These are phyloP conservation scores for Tetragnatha versicolor DNA, from an alignment of 1,140 invertebrate genomes.

Conservation along the genomic window DNA sequence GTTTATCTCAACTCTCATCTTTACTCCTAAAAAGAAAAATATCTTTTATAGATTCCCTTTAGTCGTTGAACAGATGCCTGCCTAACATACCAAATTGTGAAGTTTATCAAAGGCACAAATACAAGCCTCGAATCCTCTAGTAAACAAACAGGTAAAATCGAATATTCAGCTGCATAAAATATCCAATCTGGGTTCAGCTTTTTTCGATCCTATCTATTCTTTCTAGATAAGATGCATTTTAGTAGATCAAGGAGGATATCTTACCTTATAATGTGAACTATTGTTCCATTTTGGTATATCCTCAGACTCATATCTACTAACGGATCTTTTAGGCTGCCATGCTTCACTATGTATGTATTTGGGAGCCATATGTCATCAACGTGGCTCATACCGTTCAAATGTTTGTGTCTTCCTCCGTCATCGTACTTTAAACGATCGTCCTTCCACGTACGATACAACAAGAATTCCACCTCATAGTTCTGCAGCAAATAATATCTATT, in stretches of 20 bases:
- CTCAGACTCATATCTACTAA: conserved; percentile 86
- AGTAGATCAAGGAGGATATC: not conserved
- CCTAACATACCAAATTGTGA: too few species aligned
- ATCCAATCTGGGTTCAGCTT: too few species aligned
- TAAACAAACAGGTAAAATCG: too few species aligned
- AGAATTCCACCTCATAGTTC: conserved; percentile 94
- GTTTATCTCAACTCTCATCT: too few species aligned
- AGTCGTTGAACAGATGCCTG: too few species aligned
- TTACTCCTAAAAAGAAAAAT: too few species aligned
- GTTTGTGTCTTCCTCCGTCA: conserved; percentile 84
- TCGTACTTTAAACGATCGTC: conserved; percentile 84
- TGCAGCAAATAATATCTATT: conserved; percentile 62
- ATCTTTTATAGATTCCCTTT: too few species aligned
- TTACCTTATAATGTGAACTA: conserved; percentile 84
- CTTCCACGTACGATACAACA: conserved; percentile 88
- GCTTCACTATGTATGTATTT: conserved; percentile 93
- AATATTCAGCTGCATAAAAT: too few species aligned
- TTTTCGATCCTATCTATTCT: too few species aligned
- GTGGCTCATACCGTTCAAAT: conserved; percentile 88
- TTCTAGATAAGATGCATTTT: too few species aligned
- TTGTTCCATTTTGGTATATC: conserved; percentile 88
- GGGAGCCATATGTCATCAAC: conserved; percentile 89
- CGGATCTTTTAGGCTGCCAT: conserved; percentile 86
- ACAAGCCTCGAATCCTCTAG: too few species aligned
- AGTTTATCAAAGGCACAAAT: too few species aligned